phyloP scores from a whole-genome alignment of 2,888 invertebrate genomes.

The Sepioteuthis lessoniana region DNA sequence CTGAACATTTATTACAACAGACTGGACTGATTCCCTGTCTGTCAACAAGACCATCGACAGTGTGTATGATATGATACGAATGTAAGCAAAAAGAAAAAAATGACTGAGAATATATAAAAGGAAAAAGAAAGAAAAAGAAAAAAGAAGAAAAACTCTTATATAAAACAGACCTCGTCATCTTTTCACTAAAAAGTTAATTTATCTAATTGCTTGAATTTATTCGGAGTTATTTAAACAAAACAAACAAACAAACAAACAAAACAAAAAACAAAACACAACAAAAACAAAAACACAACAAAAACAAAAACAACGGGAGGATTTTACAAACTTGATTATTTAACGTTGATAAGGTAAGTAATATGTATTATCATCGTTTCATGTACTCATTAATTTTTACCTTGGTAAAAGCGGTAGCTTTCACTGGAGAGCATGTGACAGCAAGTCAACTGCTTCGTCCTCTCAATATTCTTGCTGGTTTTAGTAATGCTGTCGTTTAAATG shows the following conservation, averaged over 20 bases:
- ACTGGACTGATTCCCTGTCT: neutral
- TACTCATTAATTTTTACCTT: too few relatives aligned
- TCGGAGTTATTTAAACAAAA: too few relatives aligned
- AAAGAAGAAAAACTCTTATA: too few relatives aligned
- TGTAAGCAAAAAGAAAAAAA: neutral
- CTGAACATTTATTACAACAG: neutral
- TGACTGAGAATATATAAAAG: neutral
- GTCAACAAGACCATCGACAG: neutral
- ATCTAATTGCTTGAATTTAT: too few relatives aligned
- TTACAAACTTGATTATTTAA: neutral
- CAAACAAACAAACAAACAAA: too few relatives aligned
- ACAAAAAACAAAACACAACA: too few relatives aligned
- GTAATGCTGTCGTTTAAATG: too few relatives aligned
- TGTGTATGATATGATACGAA: neutral
- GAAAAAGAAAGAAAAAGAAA: neutral
- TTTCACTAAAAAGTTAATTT: neutral
- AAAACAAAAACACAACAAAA: neutral
- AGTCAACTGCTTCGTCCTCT: too few relatives aligned
- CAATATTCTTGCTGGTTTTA: too few relatives aligned
- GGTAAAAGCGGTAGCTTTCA: too few relatives aligned
- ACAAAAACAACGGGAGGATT: neutral
- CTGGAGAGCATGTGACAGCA: too few relatives aligned
- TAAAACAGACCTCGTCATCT: neutral
- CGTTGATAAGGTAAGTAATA: neutral
- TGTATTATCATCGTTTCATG: too few relatives aligned